Percentiles rank a stretch among this genome's conserved stretches.
phyloP scores from a whole-genome alignment of 1,140 invertebrate genomes.

The Rhagoletis pomonella region DNA sequence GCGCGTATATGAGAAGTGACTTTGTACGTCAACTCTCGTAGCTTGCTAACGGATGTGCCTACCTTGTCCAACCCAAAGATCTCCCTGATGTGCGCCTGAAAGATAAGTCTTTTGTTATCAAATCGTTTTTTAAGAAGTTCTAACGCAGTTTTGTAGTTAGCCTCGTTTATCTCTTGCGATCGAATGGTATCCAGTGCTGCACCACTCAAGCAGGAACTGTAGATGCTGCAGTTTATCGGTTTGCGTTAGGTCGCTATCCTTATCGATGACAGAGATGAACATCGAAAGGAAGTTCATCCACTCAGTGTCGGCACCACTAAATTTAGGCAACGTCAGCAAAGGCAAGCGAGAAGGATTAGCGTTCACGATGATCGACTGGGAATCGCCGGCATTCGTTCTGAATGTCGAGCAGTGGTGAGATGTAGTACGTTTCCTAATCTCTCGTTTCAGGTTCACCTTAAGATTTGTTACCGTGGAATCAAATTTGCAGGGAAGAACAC shows the following conservation, averaged over 20 bases:
- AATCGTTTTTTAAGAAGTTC: background rate
- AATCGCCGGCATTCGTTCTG: too few species aligned
- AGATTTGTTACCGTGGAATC: too few species aligned
- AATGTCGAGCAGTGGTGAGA: too few species aligned
- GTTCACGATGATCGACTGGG: too few species aligned
- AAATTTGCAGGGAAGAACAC: too few species aligned
- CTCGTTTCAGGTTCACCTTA: too few species aligned
- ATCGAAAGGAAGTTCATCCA: background rate
- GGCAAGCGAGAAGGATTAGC: too few species aligned
- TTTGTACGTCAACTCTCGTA: conserved; percentile 5
- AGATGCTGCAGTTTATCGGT: background rate
- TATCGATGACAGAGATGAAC: background rate
- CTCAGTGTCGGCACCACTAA: background rate
- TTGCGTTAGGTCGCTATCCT: background rate
- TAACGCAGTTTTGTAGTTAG: background rate
- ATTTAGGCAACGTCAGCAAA: background rate
- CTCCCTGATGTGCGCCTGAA: conserved; percentile 2
- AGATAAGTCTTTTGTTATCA: conserved; percentile 1
- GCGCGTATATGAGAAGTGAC: background rate
- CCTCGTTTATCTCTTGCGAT: background rate
- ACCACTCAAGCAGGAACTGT: background rate
- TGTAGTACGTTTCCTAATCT: too few species aligned
- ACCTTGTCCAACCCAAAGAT: conserved; percentile 9
- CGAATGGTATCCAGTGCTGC: background rate
- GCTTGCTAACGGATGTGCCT: background rate